These are phyloP conservation scores for Sebastes fasciatus DNA, from an alignment of 2,113 vertebrate genomes.

Conservation along the genomic window DNA sequence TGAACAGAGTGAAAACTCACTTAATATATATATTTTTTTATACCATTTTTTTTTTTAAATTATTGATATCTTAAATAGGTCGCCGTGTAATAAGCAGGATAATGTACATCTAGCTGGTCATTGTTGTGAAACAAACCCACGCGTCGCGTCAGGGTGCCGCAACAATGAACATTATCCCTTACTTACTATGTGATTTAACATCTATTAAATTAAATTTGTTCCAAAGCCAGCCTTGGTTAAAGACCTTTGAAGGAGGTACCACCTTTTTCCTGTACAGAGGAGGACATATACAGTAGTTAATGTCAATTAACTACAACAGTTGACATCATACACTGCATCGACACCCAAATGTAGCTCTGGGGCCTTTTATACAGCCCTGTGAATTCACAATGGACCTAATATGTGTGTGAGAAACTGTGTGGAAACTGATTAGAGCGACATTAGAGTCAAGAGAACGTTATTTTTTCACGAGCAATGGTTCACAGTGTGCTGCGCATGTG, in stretches of 20 bases:
- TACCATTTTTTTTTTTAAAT: no score
- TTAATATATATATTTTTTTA: no score
- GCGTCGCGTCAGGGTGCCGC: no score
- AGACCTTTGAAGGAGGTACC: slow-evolving; percentile 84
- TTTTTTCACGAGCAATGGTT: slow-evolving; percentile 66
- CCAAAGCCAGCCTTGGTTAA: slow-evolving; percentile 80
- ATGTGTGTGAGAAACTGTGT: slow-evolving; percentile 19
- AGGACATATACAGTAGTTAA: slow-evolving; percentile 70
- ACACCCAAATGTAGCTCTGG: slow-evolving; percentile 68
- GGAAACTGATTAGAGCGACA: slow-evolving; percentile 46
- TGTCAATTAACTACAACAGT: slow-evolving; percentile 60
- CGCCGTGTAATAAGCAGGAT: no score
- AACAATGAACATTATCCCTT: no score
- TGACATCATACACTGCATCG: slow-evolving; percentile 58
- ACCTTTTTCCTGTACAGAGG: slow-evolving; percentile 76
- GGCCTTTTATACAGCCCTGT: slow-evolving; percentile 21
- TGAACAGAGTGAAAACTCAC: no score
- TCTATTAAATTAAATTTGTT: slow-evolving; percentile 13
- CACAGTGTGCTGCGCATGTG: slow-evolving; percentile 30
- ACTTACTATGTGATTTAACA: not conserved
- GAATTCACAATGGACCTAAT: slow-evolving; percentile 25
- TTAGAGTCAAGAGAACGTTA: slow-evolving; percentile 13
- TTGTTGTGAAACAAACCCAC: no score
- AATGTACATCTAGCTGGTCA: no score
- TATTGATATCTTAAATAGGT: no score